Conservation (phyloP, 2,888 invertebrate genomes). For the Scaeva pyrastri region DNA sequence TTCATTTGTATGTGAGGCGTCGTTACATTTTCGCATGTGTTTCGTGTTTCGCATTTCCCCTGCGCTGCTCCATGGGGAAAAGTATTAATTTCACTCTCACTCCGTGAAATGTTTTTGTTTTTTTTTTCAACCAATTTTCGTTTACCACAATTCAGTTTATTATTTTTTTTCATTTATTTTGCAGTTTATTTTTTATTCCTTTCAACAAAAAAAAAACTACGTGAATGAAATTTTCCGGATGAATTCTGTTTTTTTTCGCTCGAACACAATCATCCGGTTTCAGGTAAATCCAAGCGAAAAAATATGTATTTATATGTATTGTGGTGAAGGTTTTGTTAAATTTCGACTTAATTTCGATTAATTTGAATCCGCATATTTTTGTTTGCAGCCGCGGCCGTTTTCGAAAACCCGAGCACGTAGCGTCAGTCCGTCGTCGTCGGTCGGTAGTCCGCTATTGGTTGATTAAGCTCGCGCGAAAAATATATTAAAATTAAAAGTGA, state of each 20-base stretch:
- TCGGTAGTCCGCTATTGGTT: conserved; percentile 31
- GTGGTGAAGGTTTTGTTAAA: conserved; percentile 43
- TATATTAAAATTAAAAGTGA: conserved; percentile 15
- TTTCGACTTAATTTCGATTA: conserved; percentile 64
- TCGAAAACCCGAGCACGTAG: conserved; percentile 9
- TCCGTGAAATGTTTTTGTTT: not conserved
- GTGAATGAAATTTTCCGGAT: conserved; percentile 8
- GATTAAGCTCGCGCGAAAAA: conserved; percentile 25
- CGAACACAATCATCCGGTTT: conserved; percentile 24
- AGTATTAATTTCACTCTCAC: conserved; percentile 5
- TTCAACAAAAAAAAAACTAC: not conserved
- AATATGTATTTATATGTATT: conserved; percentile 19
- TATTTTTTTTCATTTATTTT: too few species aligned
- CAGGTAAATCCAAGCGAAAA: conserved; percentile 47
- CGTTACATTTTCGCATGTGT: too few species aligned
- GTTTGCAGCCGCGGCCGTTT: not conserved
- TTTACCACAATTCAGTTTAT: conserved; percentile 1
- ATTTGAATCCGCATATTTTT: conserved; percentile 21
- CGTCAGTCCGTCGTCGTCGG: too few species aligned
- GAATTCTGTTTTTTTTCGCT: not conserved
- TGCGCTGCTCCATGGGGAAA: not conserved
- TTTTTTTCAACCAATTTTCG: not conserved
- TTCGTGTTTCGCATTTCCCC: not conserved
- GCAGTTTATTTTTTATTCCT: not conserved
- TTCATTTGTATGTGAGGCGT: not conserved